Evolutionary conservation across 2,113 vertebrate species (phyloP), one percentile per base, ranked within the genome.

Genomic region (Uria aalge): DNA sequence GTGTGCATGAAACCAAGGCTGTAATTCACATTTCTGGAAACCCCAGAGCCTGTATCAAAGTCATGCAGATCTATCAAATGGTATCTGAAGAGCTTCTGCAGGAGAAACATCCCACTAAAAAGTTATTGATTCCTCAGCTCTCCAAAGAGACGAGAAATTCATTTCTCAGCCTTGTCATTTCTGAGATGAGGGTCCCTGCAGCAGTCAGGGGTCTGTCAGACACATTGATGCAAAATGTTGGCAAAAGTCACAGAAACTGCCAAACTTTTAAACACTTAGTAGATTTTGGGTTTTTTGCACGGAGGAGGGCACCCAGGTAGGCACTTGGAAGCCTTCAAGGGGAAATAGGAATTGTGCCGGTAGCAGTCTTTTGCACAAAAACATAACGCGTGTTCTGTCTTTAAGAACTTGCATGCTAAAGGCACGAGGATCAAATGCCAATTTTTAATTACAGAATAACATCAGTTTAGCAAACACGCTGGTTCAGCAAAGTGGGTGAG

Each of bases 31-130:
- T 15, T 15, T 68, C n/a, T 43, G 18, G 32, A 75, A 71, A 71
- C 11, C 6, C 30, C 4, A 9, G 40, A 59, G 36, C 34, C 5
- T 6, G 1, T 23, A 40, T 24, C 0, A 0, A 69, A 91, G 52
- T 14, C 41, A 50, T 9, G 32, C 3, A 69, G 30, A n/a, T 47
- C 55, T 80, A 77, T 16, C 59, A 71, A 71, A 63, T 3, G 8
- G 20, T 29, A 57, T 36, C 23, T 32, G 45, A 74, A 91, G 47
- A 50, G 47, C 26, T 84, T 57, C 47, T 22, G 5, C 13, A 23
- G 26, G 57, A 74, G 32, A 94, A 88, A 84, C 12, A 81, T 34
- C 8, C 2, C 4, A 9, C 9, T 66, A 36, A 45, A 36, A 71
- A 40, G 26, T 1, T 73, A 38, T 27, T 2, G 0, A 20, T 43